Evolutionary conservation across 2,113 vertebrate genomes (phyloP).

Genomic region (Myiozetetes cayanensis): DNA sequence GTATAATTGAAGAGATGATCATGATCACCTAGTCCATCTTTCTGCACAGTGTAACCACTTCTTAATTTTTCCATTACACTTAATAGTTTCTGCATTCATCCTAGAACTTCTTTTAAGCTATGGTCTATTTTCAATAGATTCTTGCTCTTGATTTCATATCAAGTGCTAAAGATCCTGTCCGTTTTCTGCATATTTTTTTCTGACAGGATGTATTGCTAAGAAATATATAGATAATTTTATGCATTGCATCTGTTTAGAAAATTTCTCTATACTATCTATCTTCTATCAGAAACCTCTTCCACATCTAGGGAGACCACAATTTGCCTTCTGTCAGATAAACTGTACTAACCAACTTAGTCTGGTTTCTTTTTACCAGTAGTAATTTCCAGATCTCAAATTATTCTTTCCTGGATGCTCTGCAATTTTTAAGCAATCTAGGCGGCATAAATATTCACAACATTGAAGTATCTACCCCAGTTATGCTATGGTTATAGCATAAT

Average conservation of each 20-base stretch:
- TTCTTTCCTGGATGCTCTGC: fast-evolving
- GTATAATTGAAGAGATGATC: background rate
- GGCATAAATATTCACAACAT: background rate
- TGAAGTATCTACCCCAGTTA: background rate
- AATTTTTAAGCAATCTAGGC: background rate
- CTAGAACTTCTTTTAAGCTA: background rate
- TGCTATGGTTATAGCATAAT: background rate
- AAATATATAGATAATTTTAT: background rate
- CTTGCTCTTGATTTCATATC: background rate
- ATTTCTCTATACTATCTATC: background rate
- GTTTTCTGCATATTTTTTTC: background rate
- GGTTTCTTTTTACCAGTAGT: background rate
- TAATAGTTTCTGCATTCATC: background rate
- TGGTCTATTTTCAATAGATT: background rate
- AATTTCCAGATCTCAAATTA: background rate
- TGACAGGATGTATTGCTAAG: background rate
- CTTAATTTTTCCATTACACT: background rate
- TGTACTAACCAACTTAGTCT: background rate
- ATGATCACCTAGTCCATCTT: background rate
- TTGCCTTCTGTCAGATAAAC: background rate
- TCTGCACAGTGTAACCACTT: background rate
- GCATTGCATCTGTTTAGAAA: background rate
- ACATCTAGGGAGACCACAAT: background rate
- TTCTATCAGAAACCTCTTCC: background rate
- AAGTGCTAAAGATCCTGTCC: background rate